phyloP scores from a whole-genome alignment of 2,888 invertebrate species.

The Abrostola triplasia region DNA sequence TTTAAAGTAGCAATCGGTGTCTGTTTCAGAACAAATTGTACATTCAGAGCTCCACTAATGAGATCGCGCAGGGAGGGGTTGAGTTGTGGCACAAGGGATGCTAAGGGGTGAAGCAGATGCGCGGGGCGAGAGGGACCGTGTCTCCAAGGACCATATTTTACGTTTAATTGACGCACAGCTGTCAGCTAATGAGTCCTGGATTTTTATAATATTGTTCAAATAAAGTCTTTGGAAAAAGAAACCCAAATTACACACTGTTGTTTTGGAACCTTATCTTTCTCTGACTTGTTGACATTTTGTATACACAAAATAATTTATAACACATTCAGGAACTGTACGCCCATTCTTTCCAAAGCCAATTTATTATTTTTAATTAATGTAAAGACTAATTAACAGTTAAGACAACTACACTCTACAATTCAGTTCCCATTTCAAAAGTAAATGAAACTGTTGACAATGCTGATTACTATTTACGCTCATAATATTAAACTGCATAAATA shows the following conservation, averaged over 20 bases:
- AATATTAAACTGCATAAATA: constrained; percentile 38
- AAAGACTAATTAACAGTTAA: constrained; percentile 1
- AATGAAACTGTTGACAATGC: constrained; percentile 42
- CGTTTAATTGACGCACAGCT: constrained; percentile 87
- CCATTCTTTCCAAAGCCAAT: not conserved
- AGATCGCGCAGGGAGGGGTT: constrained; percentile 75
- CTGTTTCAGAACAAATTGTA: constrained; percentile 86
- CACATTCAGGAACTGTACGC: not conserved
- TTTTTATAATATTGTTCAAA: constrained; percentile 74
- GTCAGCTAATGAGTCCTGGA: constrained; percentile 85
- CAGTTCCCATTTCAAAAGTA: constrained; percentile 14
- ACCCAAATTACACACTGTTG: constrained; percentile 32
- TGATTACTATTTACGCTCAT: constrained; percentile 47
- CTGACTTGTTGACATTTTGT: not conserved
- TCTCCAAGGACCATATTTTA: constrained; percentile 85
- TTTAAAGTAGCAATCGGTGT: constrained; percentile 83
- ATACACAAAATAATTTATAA: too few species aligned
- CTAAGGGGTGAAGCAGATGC: constrained; percentile 55
- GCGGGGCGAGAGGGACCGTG: constrained; percentile 58
- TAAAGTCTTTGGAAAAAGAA: constrained; percentile 52
- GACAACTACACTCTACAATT: constrained; percentile 11
- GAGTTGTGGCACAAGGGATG: constrained; percentile 66
- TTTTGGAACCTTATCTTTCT: constrained; percentile 14
- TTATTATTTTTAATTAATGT: not conserved
- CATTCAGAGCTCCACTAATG: constrained; percentile 84